Evolutionary conservation across 1,140 invertebrate genomes (phyloP).

Genomic region (Babylonia areolata): DNA sequence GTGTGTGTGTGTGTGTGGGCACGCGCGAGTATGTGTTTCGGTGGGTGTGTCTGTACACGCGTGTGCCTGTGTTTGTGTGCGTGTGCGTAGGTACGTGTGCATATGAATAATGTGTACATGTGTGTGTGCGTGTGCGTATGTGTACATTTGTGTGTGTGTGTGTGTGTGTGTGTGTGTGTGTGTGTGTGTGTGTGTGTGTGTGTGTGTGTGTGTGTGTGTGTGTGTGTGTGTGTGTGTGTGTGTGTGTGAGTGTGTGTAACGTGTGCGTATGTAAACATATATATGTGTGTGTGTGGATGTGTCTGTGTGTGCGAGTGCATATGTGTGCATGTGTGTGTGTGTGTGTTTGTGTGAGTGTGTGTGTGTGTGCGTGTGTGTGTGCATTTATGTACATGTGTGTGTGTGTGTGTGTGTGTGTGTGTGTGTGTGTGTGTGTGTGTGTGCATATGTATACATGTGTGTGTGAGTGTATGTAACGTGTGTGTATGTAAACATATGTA

Average conservation of each 20-base stretch:
- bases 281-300: neutral
- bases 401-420: neutral
- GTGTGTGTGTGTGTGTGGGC: no score
- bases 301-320: neutral
- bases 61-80: neutral
- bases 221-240: neutral
- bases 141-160: neutral
- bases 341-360: neutral
- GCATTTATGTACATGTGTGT: no score
- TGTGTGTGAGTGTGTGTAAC: neutral
- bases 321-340: slow-evolving; percentile 13
- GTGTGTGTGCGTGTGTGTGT: neutral
- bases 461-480: no score
- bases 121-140: slow-evolving; percentile 1
- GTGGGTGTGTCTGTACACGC: no score
- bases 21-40: no score
- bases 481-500: no score
- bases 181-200: slow-evolving; percentile 2
- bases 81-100: neutral
- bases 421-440: neutral
- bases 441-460: no score
- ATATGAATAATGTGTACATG: neutral
- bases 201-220: slow-evolving; percentile 11
- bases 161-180: neutral
- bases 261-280: neutral